phyloP scores from a whole-genome alignment of 35 echinoderm and acorn worm genomes.

The Heliocidaris erythrogramma region DNA sequence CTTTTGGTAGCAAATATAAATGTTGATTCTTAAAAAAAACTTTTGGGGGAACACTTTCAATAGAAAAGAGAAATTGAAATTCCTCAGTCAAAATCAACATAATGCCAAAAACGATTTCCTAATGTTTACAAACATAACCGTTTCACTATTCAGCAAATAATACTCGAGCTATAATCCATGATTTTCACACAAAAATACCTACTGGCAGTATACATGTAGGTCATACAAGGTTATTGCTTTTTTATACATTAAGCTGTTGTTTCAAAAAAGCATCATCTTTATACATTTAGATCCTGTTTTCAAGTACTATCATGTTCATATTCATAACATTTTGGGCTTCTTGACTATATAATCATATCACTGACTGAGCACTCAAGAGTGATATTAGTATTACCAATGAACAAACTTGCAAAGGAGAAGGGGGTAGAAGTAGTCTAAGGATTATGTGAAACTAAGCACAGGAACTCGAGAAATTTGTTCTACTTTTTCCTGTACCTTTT shows the following conservation, averaged over 20 bases:
- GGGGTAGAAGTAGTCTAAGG: too few species aligned
- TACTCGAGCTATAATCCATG: background rate
- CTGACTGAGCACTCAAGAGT: too few species aligned
- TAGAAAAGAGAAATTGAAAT: background rate
- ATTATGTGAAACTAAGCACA: too few species aligned
- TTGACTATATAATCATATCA: background rate
- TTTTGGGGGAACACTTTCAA: background rate
- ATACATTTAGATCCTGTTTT: slow-evolving; percentile 13
- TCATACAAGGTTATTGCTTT: background rate
- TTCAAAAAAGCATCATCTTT: background rate
- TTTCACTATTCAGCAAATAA: background rate
- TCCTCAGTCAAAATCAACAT: background rate
- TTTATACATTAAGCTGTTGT: background rate
- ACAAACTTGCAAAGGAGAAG: too few species aligned
- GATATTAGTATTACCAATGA: too few species aligned
- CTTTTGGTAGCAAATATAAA: background rate
- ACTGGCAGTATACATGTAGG: background rate
- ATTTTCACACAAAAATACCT: background rate
- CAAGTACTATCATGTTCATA: background rate
- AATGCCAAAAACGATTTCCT: background rate
- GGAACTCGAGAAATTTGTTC: too few species aligned
- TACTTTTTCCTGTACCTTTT: too few species aligned
- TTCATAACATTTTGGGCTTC: background rate
- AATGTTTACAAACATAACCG: background rate
- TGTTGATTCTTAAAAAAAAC: background rate